phyloP scores from a whole-genome alignment of 1,140 invertebrate species.

The Frieseomelitta varia region DNA sequence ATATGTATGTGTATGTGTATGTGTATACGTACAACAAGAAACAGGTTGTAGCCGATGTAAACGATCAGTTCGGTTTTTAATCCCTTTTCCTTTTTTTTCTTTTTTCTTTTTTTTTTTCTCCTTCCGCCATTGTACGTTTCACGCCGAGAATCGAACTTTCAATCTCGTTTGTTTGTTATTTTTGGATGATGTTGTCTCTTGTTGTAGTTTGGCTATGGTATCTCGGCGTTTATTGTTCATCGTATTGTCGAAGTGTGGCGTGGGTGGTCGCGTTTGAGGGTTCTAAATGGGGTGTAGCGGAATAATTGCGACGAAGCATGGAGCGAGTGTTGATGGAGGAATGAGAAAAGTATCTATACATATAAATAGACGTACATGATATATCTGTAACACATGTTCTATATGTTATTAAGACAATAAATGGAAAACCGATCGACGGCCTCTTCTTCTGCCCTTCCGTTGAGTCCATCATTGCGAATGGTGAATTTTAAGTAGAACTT shows the following conservation, averaged over 20 bases:
- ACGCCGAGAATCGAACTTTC: conserved; percentile 5
- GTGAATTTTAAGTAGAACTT: no score
- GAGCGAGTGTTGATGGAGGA: conserved; percentile 45
- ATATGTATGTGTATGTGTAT: no score
- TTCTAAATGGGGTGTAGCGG: neutral
- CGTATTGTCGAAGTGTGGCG: conserved; percentile 4
- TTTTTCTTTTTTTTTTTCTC: conserved; percentile 2
- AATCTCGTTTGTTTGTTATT: conserved; percentile 25
- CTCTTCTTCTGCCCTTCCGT: conserved; percentile 13
- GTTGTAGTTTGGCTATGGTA: conserved; percentile 12
- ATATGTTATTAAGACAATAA: conserved; percentile 67
- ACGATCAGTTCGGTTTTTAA: neutral
- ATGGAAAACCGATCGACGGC: conserved; percentile 42
- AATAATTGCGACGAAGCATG: conserved; percentile 7
- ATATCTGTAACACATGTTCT: conserved; percentile 66
- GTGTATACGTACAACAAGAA: neutral
- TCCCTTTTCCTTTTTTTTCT: neutral
- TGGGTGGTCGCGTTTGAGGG: conserved; percentile 32
- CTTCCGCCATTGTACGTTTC: neutral
- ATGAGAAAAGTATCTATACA: conserved; percentile 50
- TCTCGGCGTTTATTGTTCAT: conserved; percentile 25
- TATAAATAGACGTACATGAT: conserved; percentile 55
- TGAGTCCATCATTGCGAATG: no score
- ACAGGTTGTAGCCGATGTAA: neutral
- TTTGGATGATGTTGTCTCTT: neutral